These are phyloP conservation scores for Balearica regulorum DNA, from an alignment of 2,797 vertebrate species.

Conservation along the genomic window DNA sequence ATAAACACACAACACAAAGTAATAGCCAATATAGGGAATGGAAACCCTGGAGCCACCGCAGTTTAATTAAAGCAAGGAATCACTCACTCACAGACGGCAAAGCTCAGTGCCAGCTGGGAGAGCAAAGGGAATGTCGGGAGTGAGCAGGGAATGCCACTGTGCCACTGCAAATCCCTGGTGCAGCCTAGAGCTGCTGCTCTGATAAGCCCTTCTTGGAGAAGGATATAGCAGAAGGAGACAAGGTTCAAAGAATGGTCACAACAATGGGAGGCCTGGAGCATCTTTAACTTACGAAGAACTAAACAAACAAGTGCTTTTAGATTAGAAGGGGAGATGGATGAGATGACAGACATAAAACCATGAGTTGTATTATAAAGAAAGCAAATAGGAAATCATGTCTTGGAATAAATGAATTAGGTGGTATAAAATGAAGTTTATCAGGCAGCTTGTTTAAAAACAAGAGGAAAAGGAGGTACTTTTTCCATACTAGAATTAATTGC, in stretches of 20 bases:
- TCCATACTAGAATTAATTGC: not conserved
- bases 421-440: not conserved
- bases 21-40: not conserved
- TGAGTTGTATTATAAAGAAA: not conserved
- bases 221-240: not conserved
- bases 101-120: not conserved
- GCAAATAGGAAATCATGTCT: not conserved
- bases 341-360: not conserved
- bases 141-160: not conserved
- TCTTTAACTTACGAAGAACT: not conserved
- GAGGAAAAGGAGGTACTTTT: constrained; percentile 20
- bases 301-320: not conserved
- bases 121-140: not conserved
- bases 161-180: not conserved
- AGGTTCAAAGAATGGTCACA: not conserved
- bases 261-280: not conserved
- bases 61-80: not conserved
- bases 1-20: not conserved
- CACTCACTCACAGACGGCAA: not conserved
- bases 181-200: not conserved
- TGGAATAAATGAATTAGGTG: accelerated
- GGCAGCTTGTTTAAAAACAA: not conserved
- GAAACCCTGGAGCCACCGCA: not conserved
- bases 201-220: not conserved
- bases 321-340: not conserved